phyloP scores from a whole-genome alignment of 2,797 vertebrate genomes.

The Sebastes dallii region DNA sequence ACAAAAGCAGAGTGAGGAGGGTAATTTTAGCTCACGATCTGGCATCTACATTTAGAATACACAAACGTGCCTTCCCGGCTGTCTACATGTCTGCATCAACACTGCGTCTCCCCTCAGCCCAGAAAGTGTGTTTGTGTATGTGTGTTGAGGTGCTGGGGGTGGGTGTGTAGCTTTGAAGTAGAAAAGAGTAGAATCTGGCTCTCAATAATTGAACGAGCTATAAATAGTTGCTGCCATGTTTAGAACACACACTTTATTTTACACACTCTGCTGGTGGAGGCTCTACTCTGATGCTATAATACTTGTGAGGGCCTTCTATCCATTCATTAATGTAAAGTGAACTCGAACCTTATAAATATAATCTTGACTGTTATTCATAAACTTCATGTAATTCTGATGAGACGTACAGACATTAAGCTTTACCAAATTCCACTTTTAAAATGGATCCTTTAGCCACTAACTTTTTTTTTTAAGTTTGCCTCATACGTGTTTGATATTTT shows the following conservation, averaged over 20 bases:
- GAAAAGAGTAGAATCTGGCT: slow-evolving; percentile 33
- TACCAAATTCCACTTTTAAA: background rate
- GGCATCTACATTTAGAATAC: slow-evolving; percentile 36
- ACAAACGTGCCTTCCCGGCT: background rate
- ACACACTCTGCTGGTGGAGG: slow-evolving; percentile 3
- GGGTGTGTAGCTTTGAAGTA: slow-evolving; percentile 44
- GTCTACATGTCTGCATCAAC: slow-evolving; percentile 15
- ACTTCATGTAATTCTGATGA: background rate
- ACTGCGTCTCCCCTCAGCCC: background rate
- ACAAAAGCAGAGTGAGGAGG: slow-evolving; percentile 4
- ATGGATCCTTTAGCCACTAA: background rate
- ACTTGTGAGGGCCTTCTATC: background rate
- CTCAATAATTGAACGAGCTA: slow-evolving; percentile 58
- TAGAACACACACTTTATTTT: slow-evolving; percentile 50
- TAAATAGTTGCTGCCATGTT: slow-evolving; percentile 56
- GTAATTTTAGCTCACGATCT: slow-evolving; percentile 34
- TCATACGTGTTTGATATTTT: background rate
- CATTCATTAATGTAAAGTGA: background rate
- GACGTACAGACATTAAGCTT: background rate
- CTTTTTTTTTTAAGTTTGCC: background rate
- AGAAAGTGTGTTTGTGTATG: background rate
- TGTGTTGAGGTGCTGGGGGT: background rate
- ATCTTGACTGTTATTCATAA: background rate
- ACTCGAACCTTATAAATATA: background rate
- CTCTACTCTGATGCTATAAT: background rate